Evolutionary conservation across 2,113 vertebrate genomes (phyloP).

Genomic region (Ophiodon elongatus): DNA sequence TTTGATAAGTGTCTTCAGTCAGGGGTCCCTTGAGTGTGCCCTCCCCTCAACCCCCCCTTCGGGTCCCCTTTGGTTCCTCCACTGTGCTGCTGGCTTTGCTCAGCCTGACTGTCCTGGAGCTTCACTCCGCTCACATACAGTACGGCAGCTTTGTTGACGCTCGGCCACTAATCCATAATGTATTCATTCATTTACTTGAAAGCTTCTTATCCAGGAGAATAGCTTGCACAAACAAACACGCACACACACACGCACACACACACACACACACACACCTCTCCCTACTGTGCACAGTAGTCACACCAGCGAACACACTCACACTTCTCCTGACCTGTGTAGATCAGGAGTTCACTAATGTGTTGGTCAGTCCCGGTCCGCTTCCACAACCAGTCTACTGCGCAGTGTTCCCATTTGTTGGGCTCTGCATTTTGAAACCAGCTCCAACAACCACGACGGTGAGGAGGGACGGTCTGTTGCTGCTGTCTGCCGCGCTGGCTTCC

Average conservation of each 20-base stretch:
- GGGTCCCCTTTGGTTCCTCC: background rate
- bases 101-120: slow-evolving; percentile 44
- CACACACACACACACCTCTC: slow-evolving; percentile 6
- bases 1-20: slow-evolving; percentile 50
- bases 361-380: slow-evolving; percentile 31
- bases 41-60: too few relatives aligned
- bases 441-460: slow-evolving; percentile 13
- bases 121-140: slow-evolving; percentile 46
- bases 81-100: slow-evolving; percentile 39
- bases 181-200: slow-evolving; percentile 82
- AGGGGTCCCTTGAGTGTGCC: slow-evolving; percentile 21
- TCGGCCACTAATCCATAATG: slow-evolving; percentile 74
- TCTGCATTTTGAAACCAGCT: slow-evolving; percentile 41
- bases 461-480: slow-evolving; percentile 12
- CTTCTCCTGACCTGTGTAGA: slow-evolving; percentile 36
- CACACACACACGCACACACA: slow-evolving; percentile 15
- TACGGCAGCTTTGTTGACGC: slow-evolving; percentile 65
- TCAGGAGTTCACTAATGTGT: slow-evolving; percentile 44
- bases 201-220: slow-evolving; percentile 72
- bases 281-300: background rate
- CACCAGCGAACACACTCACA: slow-evolving; percentile 30
- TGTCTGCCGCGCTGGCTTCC: slow-evolving; percentile 28
- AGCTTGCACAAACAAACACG: slow-evolving; percentile 22
- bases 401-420: background rate
- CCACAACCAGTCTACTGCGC: slow-evolving; percentile 1